Evolutionary conservation across 2,888 invertebrate species (phyloP).

Genomic region (Harpagoxenus sublaevis): DNA sequence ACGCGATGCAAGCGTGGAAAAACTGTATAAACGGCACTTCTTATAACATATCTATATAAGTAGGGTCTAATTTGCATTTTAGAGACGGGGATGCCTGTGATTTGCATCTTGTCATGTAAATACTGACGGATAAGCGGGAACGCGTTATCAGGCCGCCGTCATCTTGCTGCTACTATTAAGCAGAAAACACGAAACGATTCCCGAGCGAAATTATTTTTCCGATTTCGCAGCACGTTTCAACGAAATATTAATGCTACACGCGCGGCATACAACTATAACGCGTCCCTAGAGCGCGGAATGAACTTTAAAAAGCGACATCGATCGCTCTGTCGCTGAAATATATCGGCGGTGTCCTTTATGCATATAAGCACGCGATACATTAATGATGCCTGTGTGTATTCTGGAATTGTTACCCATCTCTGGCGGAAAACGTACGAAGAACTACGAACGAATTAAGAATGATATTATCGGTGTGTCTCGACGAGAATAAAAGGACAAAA

Average conservation of each 20-base stretch:
- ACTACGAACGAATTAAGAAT: neutral
- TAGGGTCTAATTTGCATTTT: slow-evolving; percentile 34
- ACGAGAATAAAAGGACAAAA: slow-evolving; percentile 13
- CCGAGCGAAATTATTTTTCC: neutral
- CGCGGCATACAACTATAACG: neutral
- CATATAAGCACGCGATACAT: neutral
- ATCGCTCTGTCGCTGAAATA: slow-evolving; percentile 22
- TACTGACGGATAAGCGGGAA: slow-evolving; percentile 9
- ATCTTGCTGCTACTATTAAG: neutral
- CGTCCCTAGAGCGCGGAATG: neutral
- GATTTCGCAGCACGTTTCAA: neutral
- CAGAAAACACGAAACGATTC: neutral
- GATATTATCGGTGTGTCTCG: slow-evolving; percentile 11
- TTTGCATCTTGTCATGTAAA: slow-evolving; percentile 44
- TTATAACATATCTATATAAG: slow-evolving; percentile 21
- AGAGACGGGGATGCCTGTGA: slow-evolving; percentile 23
- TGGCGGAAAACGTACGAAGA: neutral
- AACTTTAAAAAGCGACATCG: slow-evolving; percentile 31
- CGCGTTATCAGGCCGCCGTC: neutral
- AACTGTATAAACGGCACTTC: slow-evolving; percentile 16
- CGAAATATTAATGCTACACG: slow-evolving; percentile 16
- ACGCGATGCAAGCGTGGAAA: neutral
- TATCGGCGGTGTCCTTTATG: slow-evolving; percentile 7
- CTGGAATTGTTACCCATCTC: neutral
- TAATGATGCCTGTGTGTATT: slow-evolving; percentile 20